Base-by-base conservation (phyloP, 2,888 invertebrate genomes). In the Marasmarcha lunaedactyla region DNA sequence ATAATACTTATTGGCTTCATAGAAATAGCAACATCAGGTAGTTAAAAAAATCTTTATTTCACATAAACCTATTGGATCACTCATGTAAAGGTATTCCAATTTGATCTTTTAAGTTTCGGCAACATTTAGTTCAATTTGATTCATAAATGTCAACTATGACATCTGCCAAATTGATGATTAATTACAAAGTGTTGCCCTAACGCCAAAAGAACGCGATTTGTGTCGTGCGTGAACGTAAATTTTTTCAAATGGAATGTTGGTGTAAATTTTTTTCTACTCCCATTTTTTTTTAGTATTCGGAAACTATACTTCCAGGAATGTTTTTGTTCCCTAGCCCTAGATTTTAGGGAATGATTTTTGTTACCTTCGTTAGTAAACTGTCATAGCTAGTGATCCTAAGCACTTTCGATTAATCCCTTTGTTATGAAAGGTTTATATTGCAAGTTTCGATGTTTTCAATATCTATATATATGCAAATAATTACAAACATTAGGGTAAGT, bases 211-310 rank as follows among this genome's bases (percentile, higher is more conserved):
- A 5, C 20, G 52, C 52, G 50, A 58, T 57, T 56, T 58, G 60
- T 64, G 63, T 57, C 52, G 64, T 68, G 71, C 52, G 64, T 68
- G 71, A 7, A 14, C 14, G 72, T 71, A 66, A 71, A 58, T 56
- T 49, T n/a, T 68, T 61, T 76, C 86, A 86, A 87, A 87, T 87
- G 87, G 87, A 87, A 87, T 87, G 87, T 87, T 87, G 87, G 87
- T 87, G 87, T 87, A 87, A 68, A 74, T 73, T 79, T 70, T 59
- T 73, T 79, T 70, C 59, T 3, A 20, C 20, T 55, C 57, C 63
- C 59, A 57, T 56, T 52, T 68, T 66, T 62, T 51, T 62, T 59
- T 59, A 62, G 48, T 46, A 59, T 55, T 55, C 49, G 35, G 49
- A 48, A 20, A 20, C 20, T 20, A 41, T 59, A 69, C 61, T 52